Evolutionary conservation across 1,140 invertebrate genomes (phyloP), one percentile per base, ranked within the genome.

Genomic region (Holcopasites calliopsidis): DNA sequence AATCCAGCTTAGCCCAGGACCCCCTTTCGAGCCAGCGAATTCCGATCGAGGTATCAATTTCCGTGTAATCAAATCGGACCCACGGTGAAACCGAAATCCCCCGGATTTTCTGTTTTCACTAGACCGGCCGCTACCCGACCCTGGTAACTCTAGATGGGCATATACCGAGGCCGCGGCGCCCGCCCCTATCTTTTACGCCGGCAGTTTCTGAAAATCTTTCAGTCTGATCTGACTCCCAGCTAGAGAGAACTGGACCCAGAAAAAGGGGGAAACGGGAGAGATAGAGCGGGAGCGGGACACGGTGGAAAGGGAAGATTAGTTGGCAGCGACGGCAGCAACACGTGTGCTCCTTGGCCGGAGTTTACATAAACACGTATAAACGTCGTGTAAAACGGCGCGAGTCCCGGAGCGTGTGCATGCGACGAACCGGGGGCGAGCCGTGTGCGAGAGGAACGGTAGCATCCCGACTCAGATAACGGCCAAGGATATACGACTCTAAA

Each of bases 111-210:
- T 38, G 42, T 57, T 69, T 75, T 69, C 52, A 42, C 54, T 40
- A 47, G 55, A n/a, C n/a, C n/a, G n/a, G n/a, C n/a, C n/a, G n/a
- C n/a, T n/a, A n/a, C 31, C 80, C 86, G 80, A 76, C 80, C 72
- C 79, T 80, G 86, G 89, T 90, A 91, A 91, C 85, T 89, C 80
- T 87, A 91, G 88, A 90, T 80, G 82, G 81, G 71, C 79, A 70
- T 85, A 85, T 86, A 85, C 85, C 85, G 57, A 44, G 35, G n/a
- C 62, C 70, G 44, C 86, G 86, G 85, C 90, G 88, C 89, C 89
- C 90, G 88, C 89, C 89, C 87, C 86, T 86, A 88, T 90, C 87
- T 87, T 90, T 90, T 89, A 90, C 86, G 77, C 82, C 72, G 65
- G 78, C 80, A 79, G 87, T 88, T 87, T 83, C 83, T 61, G 82